Conservation (phyloP, 2,888 invertebrate genomes). For the Cephus pulcher region DNA sequence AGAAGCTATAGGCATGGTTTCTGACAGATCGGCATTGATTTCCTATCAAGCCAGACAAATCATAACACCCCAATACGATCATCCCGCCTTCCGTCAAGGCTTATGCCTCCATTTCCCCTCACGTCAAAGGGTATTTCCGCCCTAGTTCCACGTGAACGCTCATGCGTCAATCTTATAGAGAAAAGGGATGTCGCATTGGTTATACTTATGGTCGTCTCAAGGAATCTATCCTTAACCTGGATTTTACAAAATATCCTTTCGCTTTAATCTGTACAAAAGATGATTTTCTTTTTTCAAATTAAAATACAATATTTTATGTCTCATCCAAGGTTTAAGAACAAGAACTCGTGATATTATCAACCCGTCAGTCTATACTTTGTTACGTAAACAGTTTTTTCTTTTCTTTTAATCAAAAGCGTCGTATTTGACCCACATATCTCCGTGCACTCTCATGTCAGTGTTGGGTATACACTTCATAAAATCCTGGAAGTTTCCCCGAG, state of each 20-base stretch:
- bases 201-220: not conserved
- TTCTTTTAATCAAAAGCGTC: not conserved
- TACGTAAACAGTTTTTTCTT: not conserved
- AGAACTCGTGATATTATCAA: not conserved
- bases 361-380: not conserved
- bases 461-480: not conserved
- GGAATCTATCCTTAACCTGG: not conserved
- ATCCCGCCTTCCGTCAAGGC: slow-evolving; percentile 2
- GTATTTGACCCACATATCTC: not conserved
- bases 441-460: not conserved
- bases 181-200: not conserved
- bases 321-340: too few species aligned
- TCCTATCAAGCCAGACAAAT: slow-evolving; percentile 35
- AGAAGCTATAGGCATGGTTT: slow-evolving; percentile 17
- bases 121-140: not conserved
- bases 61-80: slow-evolving; percentile 26
- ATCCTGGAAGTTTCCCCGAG: not conserved
- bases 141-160: not conserved
- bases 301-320: not conserved
- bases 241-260: not conserved
- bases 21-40: slow-evolving; percentile 40
- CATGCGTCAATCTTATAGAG: not conserved
- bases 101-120: slow-evolving; percentile 2
- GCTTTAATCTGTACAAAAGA: not conserved
- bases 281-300: not conserved